Conservation (phyloP, 1,140 invertebrate genomes). For the Eupeodes corollae region DNA sequence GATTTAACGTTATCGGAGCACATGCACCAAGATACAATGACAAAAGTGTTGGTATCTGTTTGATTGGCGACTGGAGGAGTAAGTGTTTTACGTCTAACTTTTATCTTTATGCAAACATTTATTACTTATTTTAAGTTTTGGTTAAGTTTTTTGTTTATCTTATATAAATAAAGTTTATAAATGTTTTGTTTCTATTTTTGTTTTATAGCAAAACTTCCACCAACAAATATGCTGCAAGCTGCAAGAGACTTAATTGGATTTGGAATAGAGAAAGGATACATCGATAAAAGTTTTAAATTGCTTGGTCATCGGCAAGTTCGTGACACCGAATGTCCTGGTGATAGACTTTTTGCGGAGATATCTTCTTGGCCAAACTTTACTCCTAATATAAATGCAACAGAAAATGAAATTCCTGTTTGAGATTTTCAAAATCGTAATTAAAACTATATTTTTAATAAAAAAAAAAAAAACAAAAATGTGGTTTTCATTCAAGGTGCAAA, state of each 20-base stretch:
- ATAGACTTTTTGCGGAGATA: conserved; percentile 49
- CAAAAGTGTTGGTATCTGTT: conserved; percentile 58
- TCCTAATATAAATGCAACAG: conserved; percentile 6
- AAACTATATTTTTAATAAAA: too few species aligned
- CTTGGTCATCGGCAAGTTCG: conserved; percentile 57
- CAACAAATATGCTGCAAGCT: conserved; percentile 46
- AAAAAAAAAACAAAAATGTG: too few species aligned
- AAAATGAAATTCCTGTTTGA: background rate
- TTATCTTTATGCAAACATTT: background rate
- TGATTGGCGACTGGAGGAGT: conserved; percentile 58
- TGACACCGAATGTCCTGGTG: conserved; percentile 58
- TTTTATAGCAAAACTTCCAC: conserved; percentile 44
- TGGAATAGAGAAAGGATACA: conserved; percentile 48
- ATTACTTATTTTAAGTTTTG: background rate
- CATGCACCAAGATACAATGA: conserved; percentile 59
- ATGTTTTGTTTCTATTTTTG: conserved; percentile 2
- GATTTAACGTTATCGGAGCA: conserved; percentile 59
- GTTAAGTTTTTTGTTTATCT: background rate
- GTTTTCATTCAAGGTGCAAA: too few species aligned
- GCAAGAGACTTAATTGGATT: conserved; percentile 48
- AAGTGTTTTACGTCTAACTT: conserved; percentile 13
- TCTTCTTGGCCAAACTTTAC: conserved; percentile 51
- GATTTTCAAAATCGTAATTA: too few species aligned
- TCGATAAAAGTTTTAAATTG: conserved; percentile 49
- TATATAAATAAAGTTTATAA: background rate